Evolutionary conservation across 2,113 vertebrate genomes (phyloP).

Genomic region (Himantopus leucocephalus): DNA sequence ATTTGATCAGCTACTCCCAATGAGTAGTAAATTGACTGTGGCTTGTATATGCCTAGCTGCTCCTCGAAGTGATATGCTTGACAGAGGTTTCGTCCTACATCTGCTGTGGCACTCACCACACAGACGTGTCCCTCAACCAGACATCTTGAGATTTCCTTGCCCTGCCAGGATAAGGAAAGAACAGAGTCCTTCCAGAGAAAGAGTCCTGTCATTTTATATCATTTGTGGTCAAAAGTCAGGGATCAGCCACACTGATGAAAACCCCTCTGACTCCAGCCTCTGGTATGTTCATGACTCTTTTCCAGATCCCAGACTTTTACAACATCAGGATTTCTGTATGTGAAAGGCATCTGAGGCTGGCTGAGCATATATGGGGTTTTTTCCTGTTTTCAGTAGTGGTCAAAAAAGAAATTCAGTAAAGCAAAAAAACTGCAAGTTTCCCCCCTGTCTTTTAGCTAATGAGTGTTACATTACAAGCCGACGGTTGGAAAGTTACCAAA

Average conservation of each 20-base stretch:
- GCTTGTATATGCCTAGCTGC: neutral
- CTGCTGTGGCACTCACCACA: neutral
- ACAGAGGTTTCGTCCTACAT: neutral
- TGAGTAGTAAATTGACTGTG: neutral
- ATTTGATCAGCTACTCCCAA: neutral
- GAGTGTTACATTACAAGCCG: accelerated
- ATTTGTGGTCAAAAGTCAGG: neutral
- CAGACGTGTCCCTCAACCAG: neutral
- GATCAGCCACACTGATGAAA: neutral
- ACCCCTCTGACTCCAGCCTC: neutral
- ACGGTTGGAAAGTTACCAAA: neutral
- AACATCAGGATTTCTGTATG: neutral
- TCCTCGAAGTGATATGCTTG: neutral
- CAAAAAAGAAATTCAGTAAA: neutral
- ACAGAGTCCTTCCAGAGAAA: neutral
- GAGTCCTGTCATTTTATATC: neutral
- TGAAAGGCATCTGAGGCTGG: neutral
- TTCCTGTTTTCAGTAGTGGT: neutral
- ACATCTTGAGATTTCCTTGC: neutral
- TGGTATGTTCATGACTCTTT: neutral
- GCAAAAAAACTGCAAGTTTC: neutral
- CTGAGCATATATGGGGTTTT: neutral
- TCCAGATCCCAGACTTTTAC: neutral
- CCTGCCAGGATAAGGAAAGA: neutral
- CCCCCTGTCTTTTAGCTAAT: neutral